Evolutionary conservation across 1,140 invertebrate genomes (phyloP).

Genomic region (Aphelenchoides fujianensis): DNA sequence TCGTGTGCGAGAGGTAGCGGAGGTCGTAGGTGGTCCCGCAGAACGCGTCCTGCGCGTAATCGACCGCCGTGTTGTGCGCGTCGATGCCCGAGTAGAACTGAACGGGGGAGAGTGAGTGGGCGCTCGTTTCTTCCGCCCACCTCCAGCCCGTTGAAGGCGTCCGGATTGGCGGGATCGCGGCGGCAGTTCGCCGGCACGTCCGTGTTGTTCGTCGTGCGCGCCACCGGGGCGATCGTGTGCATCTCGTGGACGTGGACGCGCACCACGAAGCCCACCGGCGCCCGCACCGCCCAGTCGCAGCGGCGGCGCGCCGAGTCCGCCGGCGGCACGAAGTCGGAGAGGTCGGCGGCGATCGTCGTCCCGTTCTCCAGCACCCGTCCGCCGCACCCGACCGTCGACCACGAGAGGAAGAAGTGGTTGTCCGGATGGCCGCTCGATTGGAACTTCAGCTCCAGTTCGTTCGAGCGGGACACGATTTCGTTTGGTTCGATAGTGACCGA

Average conservation of each 20-base stretch:
- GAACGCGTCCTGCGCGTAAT: constrained; percentile 7
- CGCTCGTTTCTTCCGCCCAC: not conserved
- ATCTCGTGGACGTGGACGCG: constrained; percentile 15
- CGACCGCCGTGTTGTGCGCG: not conserved
- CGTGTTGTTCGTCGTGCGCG: no score
- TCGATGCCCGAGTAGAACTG: constrained; percentile 27
- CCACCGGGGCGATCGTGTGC: not conserved
- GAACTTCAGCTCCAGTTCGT: constrained; percentile 42
- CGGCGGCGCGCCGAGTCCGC: constrained; percentile 20
- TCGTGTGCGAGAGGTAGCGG: constrained; percentile 43
- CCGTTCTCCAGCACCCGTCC: constrained; percentile 40
- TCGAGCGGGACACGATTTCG: constrained; percentile 33
- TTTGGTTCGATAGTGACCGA: constrained; percentile 31
- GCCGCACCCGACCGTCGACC: constrained; percentile 54
- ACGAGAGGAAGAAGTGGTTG: constrained; percentile 59
- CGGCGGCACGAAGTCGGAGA: constrained; percentile 44
- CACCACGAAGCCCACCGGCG: constrained; percentile 48
- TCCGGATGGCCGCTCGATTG: constrained; percentile 31
- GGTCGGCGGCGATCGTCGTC: constrained; percentile 29
- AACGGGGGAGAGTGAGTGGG: not conserved
- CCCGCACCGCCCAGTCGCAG: constrained; percentile 50
- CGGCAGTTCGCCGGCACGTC: not conserved
- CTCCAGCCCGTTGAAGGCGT: not conserved
- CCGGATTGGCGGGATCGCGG: not conserved
- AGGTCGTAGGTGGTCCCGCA: constrained; percentile 31